Percentiles rank a stretch among this genome's conserved stretches.
phyloP scores from a whole-genome alignment of 2,888 invertebrate genomes.

The Acanthoscelides obtectus region DNA sequence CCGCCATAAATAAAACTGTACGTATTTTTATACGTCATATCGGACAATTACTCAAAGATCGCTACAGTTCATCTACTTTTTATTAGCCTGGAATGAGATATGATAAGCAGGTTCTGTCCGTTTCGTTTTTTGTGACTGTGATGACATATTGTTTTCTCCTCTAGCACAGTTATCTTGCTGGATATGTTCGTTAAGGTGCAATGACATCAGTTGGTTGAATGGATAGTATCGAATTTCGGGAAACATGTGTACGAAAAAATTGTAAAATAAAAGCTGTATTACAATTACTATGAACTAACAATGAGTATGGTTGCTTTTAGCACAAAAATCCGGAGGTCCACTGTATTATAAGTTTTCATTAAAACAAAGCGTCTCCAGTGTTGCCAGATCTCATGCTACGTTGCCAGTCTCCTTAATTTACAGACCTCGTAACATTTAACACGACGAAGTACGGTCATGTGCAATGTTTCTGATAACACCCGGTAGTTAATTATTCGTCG shows the following conservation, averaged over 20 bases:
- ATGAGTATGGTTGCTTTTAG: neutral
- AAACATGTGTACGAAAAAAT: neutral
- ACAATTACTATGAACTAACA: neutral
- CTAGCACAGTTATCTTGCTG: neutral
- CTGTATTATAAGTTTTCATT: too few relatives aligned
- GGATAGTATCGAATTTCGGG: neutral
- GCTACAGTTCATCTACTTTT: neutral
- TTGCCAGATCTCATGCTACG: too few relatives aligned
- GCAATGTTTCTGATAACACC: too few relatives aligned
- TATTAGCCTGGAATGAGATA: neutral
- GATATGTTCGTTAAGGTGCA: neutral
- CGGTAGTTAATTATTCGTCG: too few relatives aligned
- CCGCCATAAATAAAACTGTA: too few relatives aligned
- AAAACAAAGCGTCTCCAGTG: too few relatives aligned
- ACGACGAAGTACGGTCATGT: too few relatives aligned
- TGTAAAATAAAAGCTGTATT: neutral
- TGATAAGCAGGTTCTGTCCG: neutral
- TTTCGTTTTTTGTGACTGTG: neutral
- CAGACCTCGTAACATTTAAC: too few relatives aligned
- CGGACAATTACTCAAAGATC: neutral
- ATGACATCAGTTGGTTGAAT: neutral
- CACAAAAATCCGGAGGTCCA: too few relatives aligned
- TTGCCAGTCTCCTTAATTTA: too few relatives aligned
- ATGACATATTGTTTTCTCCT: neutral
- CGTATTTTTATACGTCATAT: neutral